These are phyloP conservation scores for Leptoclinus maculatus DNA, from an alignment of 2,797 vertebrate species.

Conservation along the genomic window DNA sequence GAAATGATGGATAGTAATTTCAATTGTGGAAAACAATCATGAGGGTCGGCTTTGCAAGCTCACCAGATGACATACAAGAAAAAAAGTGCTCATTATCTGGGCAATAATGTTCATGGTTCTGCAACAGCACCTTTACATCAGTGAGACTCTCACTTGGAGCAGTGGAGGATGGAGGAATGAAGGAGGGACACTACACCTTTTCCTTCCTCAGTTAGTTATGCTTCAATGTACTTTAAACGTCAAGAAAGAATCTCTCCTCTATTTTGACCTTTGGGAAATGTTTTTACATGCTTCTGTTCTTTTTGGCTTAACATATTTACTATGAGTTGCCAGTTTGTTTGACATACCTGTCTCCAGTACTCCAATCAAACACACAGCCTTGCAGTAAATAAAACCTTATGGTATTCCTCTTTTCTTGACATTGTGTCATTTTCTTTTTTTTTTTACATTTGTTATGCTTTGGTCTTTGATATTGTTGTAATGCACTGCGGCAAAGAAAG, in stretches of 20 bases:
- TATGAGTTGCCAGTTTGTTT: slow-evolving; percentile 1
- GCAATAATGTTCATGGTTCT: slow-evolving; percentile 34
- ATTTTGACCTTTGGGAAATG: slow-evolving; percentile 9
- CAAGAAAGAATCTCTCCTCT: background rate
- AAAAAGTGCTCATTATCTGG: slow-evolving; percentile 26
- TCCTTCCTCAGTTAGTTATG: background rate
- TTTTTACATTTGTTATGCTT: background rate
- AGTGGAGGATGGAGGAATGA: background rate
- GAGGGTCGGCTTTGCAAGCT: background rate
- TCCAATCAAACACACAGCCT: background rate
- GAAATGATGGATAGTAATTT: background rate
- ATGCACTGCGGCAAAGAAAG: background rate
- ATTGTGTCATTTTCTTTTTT: background rate
- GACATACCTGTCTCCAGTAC: background rate
- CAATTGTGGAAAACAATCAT: slow-evolving; percentile 19
- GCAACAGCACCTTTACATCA: slow-evolving; percentile 20
- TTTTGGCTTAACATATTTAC: slow-evolving; percentile 5
- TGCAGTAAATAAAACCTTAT: background rate
- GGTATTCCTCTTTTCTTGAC: background rate
- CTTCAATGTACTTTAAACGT: background rate
- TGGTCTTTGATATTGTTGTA: background rate
- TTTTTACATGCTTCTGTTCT: background rate
- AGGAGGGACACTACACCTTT: background rate
- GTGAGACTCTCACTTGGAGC: slow-evolving; percentile 2
- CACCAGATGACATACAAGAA: slow-evolving; percentile 5